phyloP scores from a whole-genome alignment of 2,797 vertebrate species.

The Periparus ater region DNA sequence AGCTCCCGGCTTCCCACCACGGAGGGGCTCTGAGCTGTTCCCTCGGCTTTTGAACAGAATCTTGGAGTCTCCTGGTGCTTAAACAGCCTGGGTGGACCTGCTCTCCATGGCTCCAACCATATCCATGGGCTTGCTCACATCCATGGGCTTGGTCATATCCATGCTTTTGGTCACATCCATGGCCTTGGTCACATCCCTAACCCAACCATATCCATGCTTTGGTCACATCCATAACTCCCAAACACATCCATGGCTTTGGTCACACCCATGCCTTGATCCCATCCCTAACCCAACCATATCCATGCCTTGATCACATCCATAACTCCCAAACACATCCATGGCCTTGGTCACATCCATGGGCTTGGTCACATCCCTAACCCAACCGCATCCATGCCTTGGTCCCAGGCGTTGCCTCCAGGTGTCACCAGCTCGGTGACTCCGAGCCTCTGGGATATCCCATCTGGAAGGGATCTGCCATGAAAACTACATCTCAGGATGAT shows the following conservation, averaged over 20 bases:
- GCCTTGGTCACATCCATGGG: not conserved
- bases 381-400: accelerated
- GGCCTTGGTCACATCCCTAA: accelerated
- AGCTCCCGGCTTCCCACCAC: accelerated
- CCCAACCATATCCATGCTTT: not conserved
- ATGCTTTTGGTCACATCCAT: not conserved
- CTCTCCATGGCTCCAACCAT: too few species aligned
- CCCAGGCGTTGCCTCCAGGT: not conserved
- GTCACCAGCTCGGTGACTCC: accelerated
- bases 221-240: accelerated
- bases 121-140: not conserved
- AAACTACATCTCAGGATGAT: accelerated
- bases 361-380: not conserved
- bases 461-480: not conserved
- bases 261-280: not conserved
- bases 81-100: too few species aligned
- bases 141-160: not conserved
- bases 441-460: not conserved
- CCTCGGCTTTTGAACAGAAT: not conserved
- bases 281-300: not conserved
- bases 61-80: not conserved
- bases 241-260: not conserved
- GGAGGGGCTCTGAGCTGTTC: not conserved
- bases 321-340: too few species aligned
- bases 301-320: not conserved